Conservation (phyloP, 2,888 invertebrate genomes). For the Ichneumoninae sp. region DNA sequence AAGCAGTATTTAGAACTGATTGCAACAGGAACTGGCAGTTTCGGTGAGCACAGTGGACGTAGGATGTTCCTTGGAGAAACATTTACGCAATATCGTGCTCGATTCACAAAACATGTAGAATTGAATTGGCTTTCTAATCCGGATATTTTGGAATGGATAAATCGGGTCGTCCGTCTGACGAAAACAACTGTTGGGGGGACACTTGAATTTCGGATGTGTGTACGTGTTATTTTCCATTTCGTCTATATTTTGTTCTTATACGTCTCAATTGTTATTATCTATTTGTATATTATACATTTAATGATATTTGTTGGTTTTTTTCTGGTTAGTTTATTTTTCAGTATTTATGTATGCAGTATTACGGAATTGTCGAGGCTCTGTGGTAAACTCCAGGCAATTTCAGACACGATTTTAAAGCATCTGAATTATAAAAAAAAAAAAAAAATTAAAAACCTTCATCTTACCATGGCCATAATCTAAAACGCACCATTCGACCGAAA, state of each 20-base stretch:
- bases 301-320: conserved; percentile 60
- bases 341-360: conserved; percentile 15
- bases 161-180: background rate
- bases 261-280: conserved; percentile 37
- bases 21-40: background rate
- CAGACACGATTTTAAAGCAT: background rate
- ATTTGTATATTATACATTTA: conserved; percentile 58
- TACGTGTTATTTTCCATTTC: conserved; percentile 8
- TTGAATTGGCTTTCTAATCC: no score
- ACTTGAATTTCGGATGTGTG: background rate
- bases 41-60: background rate
- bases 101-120: no score
- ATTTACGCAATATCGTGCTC: no score
- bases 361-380: conserved; percentile 21
- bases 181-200: conserved; percentile 8
- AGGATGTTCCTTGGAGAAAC: background rate
- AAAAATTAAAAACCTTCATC: background rate
- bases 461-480: conserved; percentile 13
- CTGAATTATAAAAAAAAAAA: conserved; percentile 12
- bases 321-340: conserved; percentile 39
- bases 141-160: no score
- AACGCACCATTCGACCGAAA: conserved; percentile 32
- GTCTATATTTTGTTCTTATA: conserved; percentile 45
- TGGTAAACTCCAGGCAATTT: conserved; percentile 14
- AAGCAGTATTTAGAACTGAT: background rate